Evolutionary conservation across 1,140 invertebrate species (phyloP).

Genomic region (Zaprionus africanus): DNA sequence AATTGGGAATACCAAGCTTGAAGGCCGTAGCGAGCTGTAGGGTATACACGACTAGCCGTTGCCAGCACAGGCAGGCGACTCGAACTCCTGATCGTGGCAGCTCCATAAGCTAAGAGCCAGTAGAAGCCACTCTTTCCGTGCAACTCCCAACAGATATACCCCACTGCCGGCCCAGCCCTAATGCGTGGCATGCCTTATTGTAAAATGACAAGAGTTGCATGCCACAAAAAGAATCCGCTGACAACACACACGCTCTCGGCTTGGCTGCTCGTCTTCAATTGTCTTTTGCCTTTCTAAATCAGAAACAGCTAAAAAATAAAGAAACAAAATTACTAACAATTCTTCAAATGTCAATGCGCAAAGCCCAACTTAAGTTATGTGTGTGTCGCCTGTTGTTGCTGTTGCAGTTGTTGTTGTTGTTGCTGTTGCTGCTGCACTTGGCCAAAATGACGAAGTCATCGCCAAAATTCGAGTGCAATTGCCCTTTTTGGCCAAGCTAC

Average conservation of each 20-base stretch:
- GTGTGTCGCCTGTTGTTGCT: conserved; percentile 3
- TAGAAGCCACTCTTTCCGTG: too few species aligned
- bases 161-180: not conserved
- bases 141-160: not conserved
- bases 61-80: not conserved
- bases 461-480: conserved; percentile 53
- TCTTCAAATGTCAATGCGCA: conserved; percentile 72
- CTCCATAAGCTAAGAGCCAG: too few species aligned
- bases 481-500: conserved; percentile 54
- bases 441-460: conserved; percentile 40
- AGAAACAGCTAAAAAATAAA: conserved; percentile 15
- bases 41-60: not conserved
- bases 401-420: not conserved
- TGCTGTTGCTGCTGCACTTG: conserved; percentile 14
- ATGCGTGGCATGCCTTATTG: conserved; percentile 10
- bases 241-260: conserved; percentile 31
- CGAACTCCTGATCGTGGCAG: too few species aligned
- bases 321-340: conserved; percentile 24
- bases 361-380: conserved; percentile 39
- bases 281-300: conserved; percentile 52
- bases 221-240: conserved; percentile 16
- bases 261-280: conserved; percentile 40
- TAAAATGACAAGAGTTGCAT: conserved; percentile 26
- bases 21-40: too few species aligned
- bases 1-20: too few species aligned